Evolutionary conservation across 2,888 invertebrate genomes (phyloP), one percentile per base, ranked within the genome.

Genomic region (Chrysotoxum bicinctum): DNA sequence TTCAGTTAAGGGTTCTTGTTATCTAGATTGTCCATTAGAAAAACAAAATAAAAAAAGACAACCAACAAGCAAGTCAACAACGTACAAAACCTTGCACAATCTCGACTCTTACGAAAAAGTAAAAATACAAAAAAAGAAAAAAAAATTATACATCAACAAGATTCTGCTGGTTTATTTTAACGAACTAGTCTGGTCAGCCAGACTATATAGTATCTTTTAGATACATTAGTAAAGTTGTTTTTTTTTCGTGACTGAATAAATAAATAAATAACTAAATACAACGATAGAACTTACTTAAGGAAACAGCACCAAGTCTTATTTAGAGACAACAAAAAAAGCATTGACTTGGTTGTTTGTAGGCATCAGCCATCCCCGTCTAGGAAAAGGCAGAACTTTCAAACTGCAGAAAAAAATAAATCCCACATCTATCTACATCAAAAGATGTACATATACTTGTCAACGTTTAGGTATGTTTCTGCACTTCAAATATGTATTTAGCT

Each of bases 121-220:
- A 26, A 5, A 2, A 26, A 26, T 14, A 66, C 10, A 30, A 64
- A 68, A 68, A 16, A 50, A 45, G 26, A 32, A 68, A 45, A 50
- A 12, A 3, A 54, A 62, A 43, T 21, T 19, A 64, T 16, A 32
- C 30, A 43, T 26, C 58, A 72, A 43, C 54, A 60, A 68, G 76
- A 82, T 52, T 88, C 88, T 89, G 88, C 88, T 90, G 88, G 89
- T 89, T 89, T 89, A 89, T 89, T 90, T 91, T 90, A 90, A 91
- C 90, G 90, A 90, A 90, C 90, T 90, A 90, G 89, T 90, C 90
- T 90, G 89, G 89, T 88, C 88, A 58, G 26, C 40, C 56, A 73
- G 50, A 64, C 69, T 74, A 62, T 74, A 83, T 56, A 83, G 66
- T 72, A 82, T 72, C 81, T 76, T 76, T 72, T 26, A 69, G 75